phyloP scores from a whole-genome alignment of 1,140 invertebrate species.

The Galleria mellonella region DNA sequence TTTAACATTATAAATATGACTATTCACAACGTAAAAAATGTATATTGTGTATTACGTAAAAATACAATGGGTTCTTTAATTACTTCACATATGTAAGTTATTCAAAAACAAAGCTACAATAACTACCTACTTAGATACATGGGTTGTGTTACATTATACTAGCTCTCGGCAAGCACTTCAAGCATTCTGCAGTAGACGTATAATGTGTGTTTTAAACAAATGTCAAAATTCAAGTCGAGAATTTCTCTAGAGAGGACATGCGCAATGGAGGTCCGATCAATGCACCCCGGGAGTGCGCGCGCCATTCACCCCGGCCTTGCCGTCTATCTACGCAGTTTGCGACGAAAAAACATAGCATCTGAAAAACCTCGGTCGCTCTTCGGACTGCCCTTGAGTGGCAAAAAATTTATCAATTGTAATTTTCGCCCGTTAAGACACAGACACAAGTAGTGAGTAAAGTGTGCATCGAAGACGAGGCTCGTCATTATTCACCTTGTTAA shows the following conservation, averaged over 20 bases:
- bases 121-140: no score
- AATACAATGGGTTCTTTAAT: background rate
- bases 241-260: constrained; percentile 42
- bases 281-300: constrained; percentile 62
- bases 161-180: no score
- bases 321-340: constrained; percentile 62
- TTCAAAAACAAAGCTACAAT: no score
- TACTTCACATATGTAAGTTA: no score
- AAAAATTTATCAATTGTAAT: constrained; percentile 39
- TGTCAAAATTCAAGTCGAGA: constrained; percentile 62
- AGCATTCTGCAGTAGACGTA: background rate
- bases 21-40: background rate
- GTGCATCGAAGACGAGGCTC: constrained; percentile 19
- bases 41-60: background rate
- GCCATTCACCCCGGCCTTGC: constrained; percentile 42
- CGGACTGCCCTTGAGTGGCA: constrained; percentile 46
- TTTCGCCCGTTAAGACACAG: constrained; percentile 15
- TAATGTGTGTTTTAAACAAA: constrained; percentile 31
- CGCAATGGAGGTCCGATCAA: constrained; percentile 61
- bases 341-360: constrained; percentile 50
- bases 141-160: no score
- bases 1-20: background rate
- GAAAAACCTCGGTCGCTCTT: constrained; percentile 35
- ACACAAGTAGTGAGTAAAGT: constrained; percentile 16
- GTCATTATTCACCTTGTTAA: constrained; percentile 37